Conservation (phyloP, 2,113 vertebrate genomes). For the Speoplatyrhinus poulsoni region DNA sequence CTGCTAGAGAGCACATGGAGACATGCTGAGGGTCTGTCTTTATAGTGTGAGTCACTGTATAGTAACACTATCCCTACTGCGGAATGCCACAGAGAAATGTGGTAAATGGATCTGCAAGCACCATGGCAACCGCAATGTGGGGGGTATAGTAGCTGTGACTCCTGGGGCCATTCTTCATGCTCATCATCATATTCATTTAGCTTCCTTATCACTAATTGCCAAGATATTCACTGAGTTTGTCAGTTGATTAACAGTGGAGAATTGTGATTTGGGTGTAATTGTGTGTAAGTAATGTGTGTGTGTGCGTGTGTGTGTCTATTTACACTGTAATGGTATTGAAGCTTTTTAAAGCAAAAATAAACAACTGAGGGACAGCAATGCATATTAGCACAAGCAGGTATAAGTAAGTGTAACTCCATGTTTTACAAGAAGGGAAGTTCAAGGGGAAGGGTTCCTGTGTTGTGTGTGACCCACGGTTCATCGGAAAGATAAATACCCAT, state of each 20-base stretch:
- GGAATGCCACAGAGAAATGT: conserved; percentile 39
- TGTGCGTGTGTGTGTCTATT: neutral
- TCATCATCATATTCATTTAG: conserved; percentile 35
- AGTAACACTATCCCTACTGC: conserved; percentile 45
- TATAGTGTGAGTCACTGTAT: conserved; percentile 33
- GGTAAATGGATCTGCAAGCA: conserved; percentile 38
- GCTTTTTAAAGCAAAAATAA: conserved; percentile 10
- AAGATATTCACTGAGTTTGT: conserved; percentile 48
- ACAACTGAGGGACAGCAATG: neutral
- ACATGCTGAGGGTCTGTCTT: conserved; percentile 6
- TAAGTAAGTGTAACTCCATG: neutral
- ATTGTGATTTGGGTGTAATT: conserved; percentile 36
- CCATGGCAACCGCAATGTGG: conserved; percentile 59
- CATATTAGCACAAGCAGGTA: neutral
- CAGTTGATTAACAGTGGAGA: conserved; percentile 41
- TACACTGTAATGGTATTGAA: conserved; percentile 26
- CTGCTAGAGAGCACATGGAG: conserved; percentile 27
- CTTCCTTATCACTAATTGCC: conserved; percentile 53
- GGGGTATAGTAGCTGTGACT: conserved; percentile 28
- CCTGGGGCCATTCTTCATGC: conserved; percentile 40
- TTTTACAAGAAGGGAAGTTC: conserved; percentile 25
- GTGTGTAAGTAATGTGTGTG: neutral
- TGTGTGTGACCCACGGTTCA: conserved; percentile 41
- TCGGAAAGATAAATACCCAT: conserved; percentile 17
- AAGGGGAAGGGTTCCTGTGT: conserved; percentile 1